Evolutionary conservation across 2,113 vertebrate genomes (phyloP).

Genomic region (Notiomystis cincta): DNA sequence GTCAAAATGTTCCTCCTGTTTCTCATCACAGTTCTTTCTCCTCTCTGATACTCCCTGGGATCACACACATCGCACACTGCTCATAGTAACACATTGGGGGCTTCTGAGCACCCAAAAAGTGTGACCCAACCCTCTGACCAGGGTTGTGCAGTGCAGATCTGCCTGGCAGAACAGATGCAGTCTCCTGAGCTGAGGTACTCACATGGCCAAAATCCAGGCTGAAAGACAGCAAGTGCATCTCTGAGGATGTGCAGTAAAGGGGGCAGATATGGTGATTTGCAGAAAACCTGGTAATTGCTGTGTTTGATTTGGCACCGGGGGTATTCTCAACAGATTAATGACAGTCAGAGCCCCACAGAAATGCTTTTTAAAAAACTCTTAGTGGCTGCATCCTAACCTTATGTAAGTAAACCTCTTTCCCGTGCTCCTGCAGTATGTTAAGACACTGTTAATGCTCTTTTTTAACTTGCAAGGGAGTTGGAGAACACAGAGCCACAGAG

Average conservation of each 20-base stretch:
- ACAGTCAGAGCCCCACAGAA: background rate
- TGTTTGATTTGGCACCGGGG: background rate
- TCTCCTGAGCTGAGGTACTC: background rate
- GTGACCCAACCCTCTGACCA: background rate
- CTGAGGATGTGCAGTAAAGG: background rate
- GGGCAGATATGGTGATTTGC: background rate
- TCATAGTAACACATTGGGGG: fast-evolving
- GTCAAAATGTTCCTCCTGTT: conserved; percentile 28
- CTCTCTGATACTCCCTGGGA: background rate
- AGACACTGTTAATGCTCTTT: background rate
- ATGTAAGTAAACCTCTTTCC: background rate
- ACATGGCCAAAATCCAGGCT: background rate
- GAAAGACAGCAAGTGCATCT: background rate
- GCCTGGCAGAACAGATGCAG: background rate
- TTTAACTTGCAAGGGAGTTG: fast-evolving
- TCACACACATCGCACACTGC: fast-evolving
- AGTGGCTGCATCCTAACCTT: background rate
- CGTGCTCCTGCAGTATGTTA: background rate
- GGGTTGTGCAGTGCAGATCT: background rate
- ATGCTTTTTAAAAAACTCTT: background rate
- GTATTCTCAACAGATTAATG: background rate
- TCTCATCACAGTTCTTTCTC: conserved; percentile 10
- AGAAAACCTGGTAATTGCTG: background rate
- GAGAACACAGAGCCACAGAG: background rate
- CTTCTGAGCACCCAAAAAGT: background rate